Conservation (phyloP, 2,888 invertebrate species). For the Yponomeuta evonymella region DNA sequence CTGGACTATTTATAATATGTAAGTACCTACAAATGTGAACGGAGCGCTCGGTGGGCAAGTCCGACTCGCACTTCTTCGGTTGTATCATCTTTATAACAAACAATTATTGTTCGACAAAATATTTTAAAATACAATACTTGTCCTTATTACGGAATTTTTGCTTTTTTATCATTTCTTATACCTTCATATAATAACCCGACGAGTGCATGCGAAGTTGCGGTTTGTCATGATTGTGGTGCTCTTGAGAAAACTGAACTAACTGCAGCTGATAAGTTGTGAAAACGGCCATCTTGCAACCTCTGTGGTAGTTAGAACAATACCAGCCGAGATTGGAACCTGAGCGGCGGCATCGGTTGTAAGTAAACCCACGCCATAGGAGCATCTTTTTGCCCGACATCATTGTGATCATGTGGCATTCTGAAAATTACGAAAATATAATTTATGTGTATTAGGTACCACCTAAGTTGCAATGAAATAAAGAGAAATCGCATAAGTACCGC, state of each 20-base stretch:
- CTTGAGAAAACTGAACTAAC: not conserved
- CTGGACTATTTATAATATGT: too few species aligned
- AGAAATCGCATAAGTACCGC: too few species aligned
- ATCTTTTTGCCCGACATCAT: constrained; percentile 20
- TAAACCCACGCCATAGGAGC: constrained; percentile 24
- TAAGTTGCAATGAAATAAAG: too few species aligned
- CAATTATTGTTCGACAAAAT: too few species aligned
- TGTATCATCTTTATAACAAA: too few species aligned
- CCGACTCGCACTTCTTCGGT: too few species aligned
- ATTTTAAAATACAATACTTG: not conserved
- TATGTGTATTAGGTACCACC: too few species aligned
- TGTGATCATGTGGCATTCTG: constrained; percentile 17
- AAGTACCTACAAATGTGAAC: too few species aligned
- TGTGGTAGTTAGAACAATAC: constrained; percentile 35
- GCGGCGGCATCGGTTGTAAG: constrained; percentile 31
- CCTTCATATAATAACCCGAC: not conserved
- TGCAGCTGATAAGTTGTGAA: constrained; percentile 21
- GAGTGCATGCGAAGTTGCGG: not conserved
- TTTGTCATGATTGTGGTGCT: not conserved
- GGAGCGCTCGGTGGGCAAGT: too few species aligned
- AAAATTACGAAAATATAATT: not conserved
- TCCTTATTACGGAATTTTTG: not conserved
- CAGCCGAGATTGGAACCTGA: constrained; percentile 24
- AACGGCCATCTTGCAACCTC: constrained; percentile 29
- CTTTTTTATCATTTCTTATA: not conserved